Evolutionary conservation across 2,797 vertebrate genomes (phyloP).

Genomic region (Pantherophis vulpinus): DNA sequence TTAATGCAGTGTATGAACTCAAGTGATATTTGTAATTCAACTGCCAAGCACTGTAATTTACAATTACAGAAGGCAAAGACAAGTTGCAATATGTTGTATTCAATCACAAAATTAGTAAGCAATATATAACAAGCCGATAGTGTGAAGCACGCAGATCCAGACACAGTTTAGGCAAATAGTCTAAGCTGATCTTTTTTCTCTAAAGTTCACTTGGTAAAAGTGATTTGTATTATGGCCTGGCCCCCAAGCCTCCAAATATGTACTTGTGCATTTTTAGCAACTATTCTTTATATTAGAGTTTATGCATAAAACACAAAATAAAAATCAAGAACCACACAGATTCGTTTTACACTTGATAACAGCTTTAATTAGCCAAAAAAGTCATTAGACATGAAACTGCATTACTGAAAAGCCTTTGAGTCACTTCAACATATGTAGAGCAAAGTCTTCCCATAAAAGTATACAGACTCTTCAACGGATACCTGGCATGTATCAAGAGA

Average conservation of each 20-base stretch:
- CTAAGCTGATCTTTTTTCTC: neutral
- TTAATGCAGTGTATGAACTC: neutral
- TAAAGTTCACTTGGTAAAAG: neutral
- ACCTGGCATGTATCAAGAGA: neutral
- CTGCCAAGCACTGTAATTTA: neutral
- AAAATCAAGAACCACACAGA: neutral
- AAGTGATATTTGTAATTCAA: neutral
- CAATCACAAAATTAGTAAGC: neutral
- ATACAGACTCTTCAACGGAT: neutral
- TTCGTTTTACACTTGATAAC: neutral
- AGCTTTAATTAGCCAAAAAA: neutral
- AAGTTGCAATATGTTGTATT: neutral
- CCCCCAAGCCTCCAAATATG: neutral
- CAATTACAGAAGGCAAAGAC: neutral
- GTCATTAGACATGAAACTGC: neutral
- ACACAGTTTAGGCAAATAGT: neutral
- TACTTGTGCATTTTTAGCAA: neutral
- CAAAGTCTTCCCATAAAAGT: neutral
- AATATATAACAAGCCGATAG: neutral
- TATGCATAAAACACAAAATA: neutral
- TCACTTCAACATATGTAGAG: neutral
- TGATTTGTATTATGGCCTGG: neutral
- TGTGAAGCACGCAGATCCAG: neutral
- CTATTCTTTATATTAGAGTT: neutral
- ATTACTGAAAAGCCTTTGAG: neutral